These are phyloP conservation scores for Nothoprocta perdicaria DNA, from an alignment of 2,113 vertebrate species.

Conservation along the genomic window DNA sequence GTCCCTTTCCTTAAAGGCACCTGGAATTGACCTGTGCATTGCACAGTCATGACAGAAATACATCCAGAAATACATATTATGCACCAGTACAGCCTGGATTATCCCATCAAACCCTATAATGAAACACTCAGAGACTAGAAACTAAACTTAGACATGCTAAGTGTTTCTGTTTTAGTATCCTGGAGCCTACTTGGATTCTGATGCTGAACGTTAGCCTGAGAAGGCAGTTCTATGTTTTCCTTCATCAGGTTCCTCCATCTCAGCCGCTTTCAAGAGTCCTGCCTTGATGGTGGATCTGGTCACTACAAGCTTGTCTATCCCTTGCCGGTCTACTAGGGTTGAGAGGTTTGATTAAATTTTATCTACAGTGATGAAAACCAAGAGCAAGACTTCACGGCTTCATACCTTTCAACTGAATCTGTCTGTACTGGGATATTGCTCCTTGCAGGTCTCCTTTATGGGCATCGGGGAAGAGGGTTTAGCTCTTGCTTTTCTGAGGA, in stretches of 20 bases:
- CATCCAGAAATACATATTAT: not conserved
- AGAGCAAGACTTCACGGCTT: not conserved
- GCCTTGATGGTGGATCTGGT: fast-evolving
- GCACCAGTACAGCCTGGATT: not conserved
- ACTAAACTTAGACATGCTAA: not conserved
- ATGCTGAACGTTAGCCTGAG: not conserved
- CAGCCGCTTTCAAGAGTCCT: not conserved
- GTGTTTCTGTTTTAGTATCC: slow-evolving; percentile 6
- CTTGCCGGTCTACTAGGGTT: no score
- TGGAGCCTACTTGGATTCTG: not conserved
- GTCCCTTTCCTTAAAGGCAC: not conserved
- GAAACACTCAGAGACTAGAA: not conserved
- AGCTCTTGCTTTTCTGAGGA: not conserved
- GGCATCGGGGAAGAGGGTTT: not conserved
- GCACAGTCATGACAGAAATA: not conserved
- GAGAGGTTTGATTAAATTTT: not conserved
- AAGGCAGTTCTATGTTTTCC: not conserved
- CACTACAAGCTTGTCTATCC: not conserved
- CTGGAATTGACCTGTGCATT: not conserved
- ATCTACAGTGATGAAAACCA: not conserved
- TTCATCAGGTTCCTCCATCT: not conserved
- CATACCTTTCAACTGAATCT: not conserved
- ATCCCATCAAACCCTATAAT: not conserved
- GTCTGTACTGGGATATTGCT: not conserved
- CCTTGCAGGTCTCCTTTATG: not conserved